Evolutionary conservation across 1,140 invertebrate species (phyloP), one percentile per base, ranked within the genome.

Genomic region (Lutraria rhynchaena): DNA sequence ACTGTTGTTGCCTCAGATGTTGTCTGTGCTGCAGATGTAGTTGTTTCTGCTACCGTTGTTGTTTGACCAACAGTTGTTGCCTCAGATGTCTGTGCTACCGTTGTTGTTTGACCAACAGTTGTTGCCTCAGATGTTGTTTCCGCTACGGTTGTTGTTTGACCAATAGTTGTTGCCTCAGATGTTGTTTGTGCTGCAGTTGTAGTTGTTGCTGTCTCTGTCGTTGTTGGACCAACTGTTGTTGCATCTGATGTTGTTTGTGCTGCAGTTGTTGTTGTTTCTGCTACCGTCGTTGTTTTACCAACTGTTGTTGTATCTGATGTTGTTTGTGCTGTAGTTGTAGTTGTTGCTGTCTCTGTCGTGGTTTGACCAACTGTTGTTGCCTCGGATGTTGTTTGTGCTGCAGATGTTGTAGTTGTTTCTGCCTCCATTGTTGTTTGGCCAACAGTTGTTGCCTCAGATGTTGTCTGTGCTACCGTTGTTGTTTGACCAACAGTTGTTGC

Each of bases 291-390:
- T 49, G 69, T 41, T 53, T 41, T 24, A 29, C 33, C 13, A 46
- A 29, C 44, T 24, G 49, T 5, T 35, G 29, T 60, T 22, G 69
- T 60, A 13, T n/a, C 22, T 0, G 57, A 37, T 3, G 76, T 22
- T 9, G 60, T 29, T n/a, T 27, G 27, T 24, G 41, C 55, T 3
- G 41, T 31, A 27, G 53, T 71, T 44, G 35, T 44, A 37, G 77
- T 33, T 55, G 49, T 60, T 3, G 31, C 35, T 22, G 58, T 57
- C 0, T 13, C 29, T 33, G 51, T 61, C 0, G 70, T 37, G 2
- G 53, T 71, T 44, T 51, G 19, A 46, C 51, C 15, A 15, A 51
- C 27, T 74, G 60, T 65, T 57, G 60, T 57, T 46, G 46, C 19
- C 27, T 44, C 61, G 15, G 33, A 19, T 35, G 60, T 11, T 15